phyloP scores from a whole-genome alignment of 2,113 vertebrate species.

The Menidia beryllina region DNA sequence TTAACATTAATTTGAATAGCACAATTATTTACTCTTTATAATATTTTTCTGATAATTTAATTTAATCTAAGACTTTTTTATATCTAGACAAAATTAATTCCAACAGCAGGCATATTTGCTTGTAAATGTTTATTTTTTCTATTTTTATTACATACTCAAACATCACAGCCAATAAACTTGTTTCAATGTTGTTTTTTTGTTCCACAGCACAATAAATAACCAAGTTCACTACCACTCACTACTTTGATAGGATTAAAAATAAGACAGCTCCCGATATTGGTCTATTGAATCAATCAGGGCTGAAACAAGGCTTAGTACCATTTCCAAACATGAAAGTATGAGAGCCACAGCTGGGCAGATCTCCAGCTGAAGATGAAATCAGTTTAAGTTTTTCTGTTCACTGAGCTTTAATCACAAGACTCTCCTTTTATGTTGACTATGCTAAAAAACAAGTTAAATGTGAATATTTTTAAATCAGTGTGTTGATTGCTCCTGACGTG shows the following conservation, averaged over 20 bases:
- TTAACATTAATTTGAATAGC: too few relatives aligned
- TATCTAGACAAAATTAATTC: not conserved
- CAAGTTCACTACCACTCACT: too few relatives aligned
- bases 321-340: conserved; percentile 15
- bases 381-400: conserved; percentile 18
- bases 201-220: too few relatives aligned
- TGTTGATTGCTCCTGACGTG: not conserved
- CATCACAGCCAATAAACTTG: not conserved
- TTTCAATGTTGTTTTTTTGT: too few relatives aligned
- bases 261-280: too few relatives aligned
- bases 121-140: too few relatives aligned
- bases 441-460: not conserved
- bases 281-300: not conserved
- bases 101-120: not conserved
- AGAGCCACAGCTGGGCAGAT: not conserved
- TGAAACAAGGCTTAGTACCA: not conserved
- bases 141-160: not conserved
- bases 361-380: conserved; percentile 25
- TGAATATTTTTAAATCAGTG: not conserved
- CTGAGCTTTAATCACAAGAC: conserved; percentile 8
- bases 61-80: not conserved
- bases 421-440: not conserved
- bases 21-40: too few relatives aligned
- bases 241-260: too few relatives aligned
- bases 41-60: too few relatives aligned